These are phyloP conservation scores for Poeciliopsis turneri DNA, from an alignment of 2,797 vertebrate genomes.

Conservation along the genomic window DNA sequence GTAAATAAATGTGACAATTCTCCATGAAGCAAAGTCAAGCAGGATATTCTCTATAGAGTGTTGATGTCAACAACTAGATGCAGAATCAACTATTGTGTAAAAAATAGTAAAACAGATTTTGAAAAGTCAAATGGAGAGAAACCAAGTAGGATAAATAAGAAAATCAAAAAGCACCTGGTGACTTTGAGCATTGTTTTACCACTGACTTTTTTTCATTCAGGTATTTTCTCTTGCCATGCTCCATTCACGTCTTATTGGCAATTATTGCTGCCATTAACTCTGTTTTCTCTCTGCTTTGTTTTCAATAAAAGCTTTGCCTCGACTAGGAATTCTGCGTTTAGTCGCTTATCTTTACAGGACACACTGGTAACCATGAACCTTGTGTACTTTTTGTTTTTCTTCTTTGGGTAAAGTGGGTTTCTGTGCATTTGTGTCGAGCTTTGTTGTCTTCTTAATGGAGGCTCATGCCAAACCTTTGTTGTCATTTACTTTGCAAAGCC, in stretches of 20 bases:
- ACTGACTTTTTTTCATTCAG: not conserved
- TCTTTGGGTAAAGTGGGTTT: not conserved
- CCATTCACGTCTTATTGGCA: not conserved
- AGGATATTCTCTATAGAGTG: not conserved
- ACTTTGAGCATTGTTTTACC: not conserved
- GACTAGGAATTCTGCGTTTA: not conserved
- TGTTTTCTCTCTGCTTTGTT: not conserved
- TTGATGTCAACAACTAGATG: not conserved
- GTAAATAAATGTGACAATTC: not conserved
- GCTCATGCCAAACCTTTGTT: not conserved
- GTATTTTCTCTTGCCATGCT: not conserved
- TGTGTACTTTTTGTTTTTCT: not conserved
- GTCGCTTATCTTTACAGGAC: not conserved
- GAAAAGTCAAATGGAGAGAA: not conserved
- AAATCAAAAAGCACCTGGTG: not conserved
- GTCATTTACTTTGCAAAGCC: not conserved
- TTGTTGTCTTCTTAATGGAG: not conserved
- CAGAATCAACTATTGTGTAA: not conserved
- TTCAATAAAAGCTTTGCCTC: not conserved
- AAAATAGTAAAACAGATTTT: not conserved
- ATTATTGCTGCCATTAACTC: not conserved
- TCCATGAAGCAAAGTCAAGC: not conserved
- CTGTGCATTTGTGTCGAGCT: not conserved
- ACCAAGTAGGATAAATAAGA: not conserved
- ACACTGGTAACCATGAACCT: not conserved